phyloP scores from a whole-genome alignment of 2,888 invertebrate species.

The Heliconius aoede region DNA sequence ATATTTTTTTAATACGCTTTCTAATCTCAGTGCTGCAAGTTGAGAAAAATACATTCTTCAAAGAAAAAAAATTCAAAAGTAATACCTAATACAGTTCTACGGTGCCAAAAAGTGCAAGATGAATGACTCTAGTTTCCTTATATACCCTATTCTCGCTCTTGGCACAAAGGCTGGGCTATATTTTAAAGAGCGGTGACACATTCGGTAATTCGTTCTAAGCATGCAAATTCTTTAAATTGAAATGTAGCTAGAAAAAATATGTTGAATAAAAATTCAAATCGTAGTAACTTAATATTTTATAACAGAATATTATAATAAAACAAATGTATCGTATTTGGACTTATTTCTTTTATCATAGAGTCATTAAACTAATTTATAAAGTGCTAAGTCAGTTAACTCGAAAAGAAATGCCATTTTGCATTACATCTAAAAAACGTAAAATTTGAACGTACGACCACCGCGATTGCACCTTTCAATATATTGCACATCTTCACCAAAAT shows the following conservation, averaged over 20 bases:
- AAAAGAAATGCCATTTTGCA: too few species aligned
- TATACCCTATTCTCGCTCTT: slow-evolving; percentile 41
- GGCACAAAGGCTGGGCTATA: slow-evolving; percentile 43
- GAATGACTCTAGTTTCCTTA: slow-evolving; percentile 40
- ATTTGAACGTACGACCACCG: neutral
- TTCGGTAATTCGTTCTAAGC: slow-evolving; percentile 32
- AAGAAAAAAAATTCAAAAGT: slow-evolving; percentile 12
- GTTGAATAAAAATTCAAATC: slow-evolving; percentile 7
- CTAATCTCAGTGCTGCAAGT: neutral
- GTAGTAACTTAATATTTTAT: neutral
- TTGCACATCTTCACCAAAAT: slow-evolving; percentile 5
- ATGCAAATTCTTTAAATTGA: slow-evolving; percentile 28
- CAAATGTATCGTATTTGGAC: too few species aligned
- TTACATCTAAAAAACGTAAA: neutral
- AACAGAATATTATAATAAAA: neutral
- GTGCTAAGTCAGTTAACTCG: too few species aligned
- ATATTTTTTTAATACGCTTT: neutral
- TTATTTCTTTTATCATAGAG: too few species aligned
- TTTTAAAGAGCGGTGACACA: slow-evolving; percentile 40
- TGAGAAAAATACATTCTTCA: neutral
- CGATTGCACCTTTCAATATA: neutral
- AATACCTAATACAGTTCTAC: slow-evolving; percentile 26
- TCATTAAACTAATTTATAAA: too few species aligned
- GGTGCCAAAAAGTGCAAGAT: slow-evolving; percentile 42
- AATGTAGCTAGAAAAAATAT: slow-evolving; percentile 16